Conservation (phyloP, 2,797 vertebrate genomes). For the Dryobates pubescens region DNA sequence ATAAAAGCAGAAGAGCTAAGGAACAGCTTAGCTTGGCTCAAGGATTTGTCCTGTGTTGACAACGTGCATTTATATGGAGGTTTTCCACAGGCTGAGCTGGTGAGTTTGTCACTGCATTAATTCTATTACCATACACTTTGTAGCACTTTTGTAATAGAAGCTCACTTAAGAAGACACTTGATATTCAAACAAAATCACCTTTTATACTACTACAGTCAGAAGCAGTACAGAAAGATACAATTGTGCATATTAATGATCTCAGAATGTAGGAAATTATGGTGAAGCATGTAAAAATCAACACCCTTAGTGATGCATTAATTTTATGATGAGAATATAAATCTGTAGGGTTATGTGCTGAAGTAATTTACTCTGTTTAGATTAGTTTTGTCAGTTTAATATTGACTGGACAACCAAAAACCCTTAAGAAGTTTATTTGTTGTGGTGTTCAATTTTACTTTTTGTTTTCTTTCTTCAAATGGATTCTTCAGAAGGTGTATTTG, state of each 20-base stretch:
- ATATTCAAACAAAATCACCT: background rate
- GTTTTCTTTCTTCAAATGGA: background rate
- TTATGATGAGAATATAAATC: background rate
- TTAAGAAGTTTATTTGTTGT: background rate
- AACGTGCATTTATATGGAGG: background rate
- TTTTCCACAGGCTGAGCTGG: background rate
- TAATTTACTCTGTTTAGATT: background rate
- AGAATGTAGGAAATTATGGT: background rate
- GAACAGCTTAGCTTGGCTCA: background rate
- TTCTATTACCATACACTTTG: background rate
- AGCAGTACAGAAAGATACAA: background rate
- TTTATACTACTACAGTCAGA: background rate
- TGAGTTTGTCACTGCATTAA: background rate
- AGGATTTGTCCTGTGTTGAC: background rate
- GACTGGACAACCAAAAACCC: background rate
- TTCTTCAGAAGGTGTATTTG: background rate
- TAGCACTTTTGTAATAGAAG: background rate
- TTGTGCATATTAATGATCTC: background rate
- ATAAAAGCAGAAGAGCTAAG: background rate
- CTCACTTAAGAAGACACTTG: background rate
- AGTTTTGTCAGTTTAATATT: background rate
- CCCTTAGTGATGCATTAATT: background rate
- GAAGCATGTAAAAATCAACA: background rate
- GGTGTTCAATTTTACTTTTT: background rate
- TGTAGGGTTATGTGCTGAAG: background rate